Base-by-base conservation (phyloP, 1,140 invertebrate genomes). In the Leptinotarsa texana region DNA sequence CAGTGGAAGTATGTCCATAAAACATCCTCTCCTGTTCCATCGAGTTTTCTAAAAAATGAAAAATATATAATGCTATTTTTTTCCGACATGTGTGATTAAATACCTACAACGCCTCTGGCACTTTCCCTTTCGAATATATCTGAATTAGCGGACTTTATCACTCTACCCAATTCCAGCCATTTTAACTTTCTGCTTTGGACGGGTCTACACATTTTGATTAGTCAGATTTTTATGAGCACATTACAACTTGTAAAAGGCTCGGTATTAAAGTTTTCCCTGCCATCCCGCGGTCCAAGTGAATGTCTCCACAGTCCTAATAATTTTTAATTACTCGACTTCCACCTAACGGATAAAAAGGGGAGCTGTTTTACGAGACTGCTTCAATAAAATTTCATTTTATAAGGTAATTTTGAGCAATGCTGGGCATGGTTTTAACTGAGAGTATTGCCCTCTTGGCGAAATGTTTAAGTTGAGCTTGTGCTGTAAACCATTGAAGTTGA, bases 151-250 rank as follows among this genome's bases (percentile, higher is more conserved):
- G 65, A 66, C 47, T 75, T 75, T 67, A 67, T 65, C 74, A 70
- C 61, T 49, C 21, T 42, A 22, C 48, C 69, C 61, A 68, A 42
- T 75, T 71, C 68, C 67, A 49, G 61, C 62, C 15, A 72, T 75
- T 48, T 57, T 18, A 75, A 70, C 49, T 70, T 75, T 71, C 63
- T 51, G 42, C 69, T 63, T 71, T 75, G 63, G 33, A 27, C 18
- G 62, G 33, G 21, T 47, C 74, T 71, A 57, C 74, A 75, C 69
- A 70, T 75, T 75, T 75, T 75, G 62, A 75, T 75, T 75, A 75
- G 51, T 62, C 74, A 63, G 65, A 72, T 75, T 75, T 75, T 75
- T 75, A 75, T 70, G 71, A 48, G 33, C 61, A 63, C 48, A 72
- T 75, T 75, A 75, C 74, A 68, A 65, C 61, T 71, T 70, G 72